A percentile compares a stretch with the other conserved stretches of the same genome.
These are phyloP conservation scores for Canis aureus DNA, from an alignment of 2,113 vertebrate genomes.

Conservation along the genomic window DNA sequence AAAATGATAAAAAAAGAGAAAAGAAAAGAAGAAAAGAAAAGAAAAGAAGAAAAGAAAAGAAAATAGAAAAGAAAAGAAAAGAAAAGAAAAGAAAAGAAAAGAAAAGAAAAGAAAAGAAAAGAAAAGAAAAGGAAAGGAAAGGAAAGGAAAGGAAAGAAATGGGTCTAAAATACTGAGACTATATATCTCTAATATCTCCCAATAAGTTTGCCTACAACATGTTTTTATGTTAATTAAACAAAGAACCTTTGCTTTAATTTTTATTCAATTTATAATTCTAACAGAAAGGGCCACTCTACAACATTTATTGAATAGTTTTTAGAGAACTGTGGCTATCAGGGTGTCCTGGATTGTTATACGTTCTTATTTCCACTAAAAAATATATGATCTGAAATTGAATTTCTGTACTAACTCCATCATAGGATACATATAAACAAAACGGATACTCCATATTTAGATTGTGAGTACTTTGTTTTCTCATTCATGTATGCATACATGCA, in stretches of 20 bases:
- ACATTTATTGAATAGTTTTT: not conserved
- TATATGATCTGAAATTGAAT: not conserved
- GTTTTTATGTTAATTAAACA: not conserved
- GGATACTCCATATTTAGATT: not conserved
- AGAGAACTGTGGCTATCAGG: not conserved
- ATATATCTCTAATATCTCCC: not conserved
- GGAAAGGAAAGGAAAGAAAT: not conserved
- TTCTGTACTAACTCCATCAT: not conserved
- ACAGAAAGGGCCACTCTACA: not conserved
- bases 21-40: not conserved
- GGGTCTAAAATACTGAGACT: not conserved
- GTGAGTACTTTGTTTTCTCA: not conserved
- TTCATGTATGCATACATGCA: not conserved
- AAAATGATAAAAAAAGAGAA: not conserved
- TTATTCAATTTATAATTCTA: constrained; percentile 28
- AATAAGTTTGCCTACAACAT: not conserved
- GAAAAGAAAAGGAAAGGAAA: not conserved
- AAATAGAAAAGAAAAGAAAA: not conserved
- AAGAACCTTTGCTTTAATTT: not conserved
- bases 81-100: not conserved
- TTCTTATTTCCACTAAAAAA: not conserved
- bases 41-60: not conserved
- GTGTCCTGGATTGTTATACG: not conserved
- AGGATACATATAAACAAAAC: not conserved
- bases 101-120: no score